Evolutionary conservation across 2,113 vertebrate genomes (phyloP).

Genomic region (Mionectes macconnelli): DNA sequence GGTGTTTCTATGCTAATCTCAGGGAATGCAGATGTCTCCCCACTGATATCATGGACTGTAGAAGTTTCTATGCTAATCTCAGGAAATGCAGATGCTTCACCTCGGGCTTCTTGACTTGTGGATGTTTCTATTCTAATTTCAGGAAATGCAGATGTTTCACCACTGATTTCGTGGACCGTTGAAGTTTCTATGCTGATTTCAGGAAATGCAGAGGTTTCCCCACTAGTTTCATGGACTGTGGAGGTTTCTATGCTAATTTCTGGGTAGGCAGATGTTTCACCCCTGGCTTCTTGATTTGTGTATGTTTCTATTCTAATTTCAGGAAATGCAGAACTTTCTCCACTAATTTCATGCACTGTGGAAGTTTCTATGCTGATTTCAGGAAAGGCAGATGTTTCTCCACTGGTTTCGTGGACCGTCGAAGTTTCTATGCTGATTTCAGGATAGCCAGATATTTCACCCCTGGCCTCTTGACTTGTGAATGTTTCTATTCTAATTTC

Average conservation of each 20-base stretch:
- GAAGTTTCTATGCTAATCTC: constrained; percentile 39
- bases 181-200: constrained; percentile 71
- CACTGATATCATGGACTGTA: constrained; percentile 48
- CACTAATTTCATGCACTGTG: constrained; percentile 44
- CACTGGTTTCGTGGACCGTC: constrained; percentile 46
- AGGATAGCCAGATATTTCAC: constrained; percentile 58
- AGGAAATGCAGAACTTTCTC: constrained; percentile 55
- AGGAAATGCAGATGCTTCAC: neutral
- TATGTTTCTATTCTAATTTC: constrained; percentile 58
- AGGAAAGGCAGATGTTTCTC: constrained; percentile 47
- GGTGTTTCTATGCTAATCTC: constrained; percentile 33
- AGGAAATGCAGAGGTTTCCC: constrained; percentile 5
- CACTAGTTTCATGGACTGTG: constrained; percentile 29
- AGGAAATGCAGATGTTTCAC: constrained; percentile 41
- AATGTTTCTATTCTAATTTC: constrained; percentile 52
- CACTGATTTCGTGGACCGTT: constrained; percentile 29
- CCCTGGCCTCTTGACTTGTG: constrained; percentile 34
- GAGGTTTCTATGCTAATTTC: constrained; percentile 71
- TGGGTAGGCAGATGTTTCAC: constrained; percentile 22
- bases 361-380: constrained; percentile 58
- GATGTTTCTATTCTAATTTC: constrained; percentile 50
- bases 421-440: constrained; percentile 68
- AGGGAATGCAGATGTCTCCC: constrained; percentile 49
- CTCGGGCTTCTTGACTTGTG: constrained; percentile 37
- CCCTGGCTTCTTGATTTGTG: neutral